Conservation (phyloP, 1,140 invertebrate species). For the Lerema accius region DNA sequence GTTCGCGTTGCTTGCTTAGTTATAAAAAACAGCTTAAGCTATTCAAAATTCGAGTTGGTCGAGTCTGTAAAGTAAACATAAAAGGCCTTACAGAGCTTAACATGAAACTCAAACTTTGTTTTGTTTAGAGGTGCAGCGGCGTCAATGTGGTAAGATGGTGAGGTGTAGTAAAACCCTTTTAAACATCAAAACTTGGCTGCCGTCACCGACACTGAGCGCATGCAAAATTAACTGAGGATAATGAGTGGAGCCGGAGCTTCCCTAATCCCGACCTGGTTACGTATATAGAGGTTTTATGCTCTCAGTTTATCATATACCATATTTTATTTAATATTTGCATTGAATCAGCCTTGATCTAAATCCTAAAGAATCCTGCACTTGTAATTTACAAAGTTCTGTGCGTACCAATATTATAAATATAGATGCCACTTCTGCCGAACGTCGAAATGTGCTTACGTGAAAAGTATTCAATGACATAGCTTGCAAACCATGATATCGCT, state of each 20-base stretch:
- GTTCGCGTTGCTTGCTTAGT: not conserved
- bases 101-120: conserved; percentile 11
- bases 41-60: conserved; percentile 2
- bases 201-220: conserved; percentile 45
- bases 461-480: too few species aligned
- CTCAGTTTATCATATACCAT: too few species aligned
- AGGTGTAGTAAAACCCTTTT: conserved; percentile 22
- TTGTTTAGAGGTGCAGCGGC: not conserved
- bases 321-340: too few species aligned
- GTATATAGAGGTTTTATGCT: conserved; percentile 37
- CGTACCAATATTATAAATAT: too few species aligned
- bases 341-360: too few species aligned
- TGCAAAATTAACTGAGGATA: conserved; percentile 61
- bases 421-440: too few species aligned
- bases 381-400: too few species aligned
- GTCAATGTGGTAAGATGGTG: conserved; percentile 2
- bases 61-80: conserved; percentile 1
- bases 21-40: conserved; percentile 1
- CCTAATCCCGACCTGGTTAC: conserved; percentile 45
- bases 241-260: conserved; percentile 52
- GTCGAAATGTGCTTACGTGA: too few species aligned
- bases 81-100: conserved; percentile 3
- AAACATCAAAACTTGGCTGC: conserved; percentile 44
- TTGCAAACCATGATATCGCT: too few species aligned
- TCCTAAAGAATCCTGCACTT: too few species aligned